Conservation (phyloP, 2,113 vertebrate species). For the Thomomys bottae region DNA sequence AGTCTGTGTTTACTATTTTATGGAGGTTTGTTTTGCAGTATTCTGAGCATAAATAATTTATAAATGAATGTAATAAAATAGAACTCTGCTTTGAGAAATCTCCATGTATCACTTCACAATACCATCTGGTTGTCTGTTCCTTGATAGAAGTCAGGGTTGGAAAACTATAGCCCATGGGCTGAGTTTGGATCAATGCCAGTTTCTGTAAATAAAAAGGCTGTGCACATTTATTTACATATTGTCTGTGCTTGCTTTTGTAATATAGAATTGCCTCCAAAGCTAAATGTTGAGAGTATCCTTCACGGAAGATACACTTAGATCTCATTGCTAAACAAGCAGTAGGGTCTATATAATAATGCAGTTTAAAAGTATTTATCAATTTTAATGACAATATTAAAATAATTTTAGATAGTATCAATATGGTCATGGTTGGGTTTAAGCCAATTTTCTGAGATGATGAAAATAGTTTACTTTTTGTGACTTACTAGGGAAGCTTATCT, state of each 20-base stretch:
- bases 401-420: not conserved
- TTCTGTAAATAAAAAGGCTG: not conserved
- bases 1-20: not conserved
- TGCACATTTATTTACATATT: not conserved
- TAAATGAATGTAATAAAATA: conserved; percentile 29
- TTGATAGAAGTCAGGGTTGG: not conserved
- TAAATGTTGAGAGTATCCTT: not conserved
- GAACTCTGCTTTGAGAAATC: not conserved
- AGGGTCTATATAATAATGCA: not conserved
- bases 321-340: too few relatives aligned
- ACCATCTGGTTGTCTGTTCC: not conserved
- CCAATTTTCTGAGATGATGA: not conserved
- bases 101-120: not conserved
- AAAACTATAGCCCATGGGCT: not conserved
- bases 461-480: not conserved
- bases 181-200: not conserved
- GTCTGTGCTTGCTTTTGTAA: not conserved
- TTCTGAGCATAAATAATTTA: conserved; percentile 47
- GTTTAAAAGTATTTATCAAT: not conserved
- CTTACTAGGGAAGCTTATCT: not conserved
- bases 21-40: not conserved
- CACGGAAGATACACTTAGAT: not conserved
- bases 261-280: not conserved
- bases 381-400: conserved; percentile 17
- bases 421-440: conserved; percentile 6